These are phyloP conservation scores for Nebria ingens DNA, from an alignment of 1,140 invertebrate genomes.

Conservation along the genomic window DNA sequence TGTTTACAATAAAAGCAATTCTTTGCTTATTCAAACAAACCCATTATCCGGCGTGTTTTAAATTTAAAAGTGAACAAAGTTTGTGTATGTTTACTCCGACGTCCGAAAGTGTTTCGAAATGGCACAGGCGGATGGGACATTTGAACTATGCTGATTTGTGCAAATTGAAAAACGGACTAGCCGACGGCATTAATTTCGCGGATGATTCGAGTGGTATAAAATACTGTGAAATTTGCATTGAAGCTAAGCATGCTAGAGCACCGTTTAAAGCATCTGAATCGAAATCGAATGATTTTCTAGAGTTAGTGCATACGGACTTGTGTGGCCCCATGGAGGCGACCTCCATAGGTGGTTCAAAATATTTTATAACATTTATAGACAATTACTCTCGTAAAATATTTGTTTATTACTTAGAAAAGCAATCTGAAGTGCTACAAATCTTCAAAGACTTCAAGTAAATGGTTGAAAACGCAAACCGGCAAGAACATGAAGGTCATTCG, in stretches of 20 bases:
- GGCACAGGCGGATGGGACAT: conserved; percentile 21
- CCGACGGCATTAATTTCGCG: conserved; percentile 17
- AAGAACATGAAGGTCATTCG: conserved; percentile 24
- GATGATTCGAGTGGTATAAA: background rate
- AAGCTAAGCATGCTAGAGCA: conserved; percentile 16
- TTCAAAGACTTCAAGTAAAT: conserved; percentile 25
- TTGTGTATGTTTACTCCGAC: background rate
- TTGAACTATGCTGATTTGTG: conserved; percentile 18
- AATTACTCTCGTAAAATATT: conserved; percentile 31
- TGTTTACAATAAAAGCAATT: background rate
- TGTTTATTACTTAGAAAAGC: conserved; percentile 28
- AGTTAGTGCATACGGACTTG: conserved; percentile 31
- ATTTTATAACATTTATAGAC: conserved; percentile 34
- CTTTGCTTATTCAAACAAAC: background rate
- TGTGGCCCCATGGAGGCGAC: conserved; percentile 29
- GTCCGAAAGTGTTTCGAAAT: background rate
- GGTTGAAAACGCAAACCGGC: conserved; percentile 24
- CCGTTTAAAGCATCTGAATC: conserved; percentile 16
- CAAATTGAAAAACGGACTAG: conserved; percentile 18
- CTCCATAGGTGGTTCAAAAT: conserved; percentile 26
- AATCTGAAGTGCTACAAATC: conserved; percentile 23
- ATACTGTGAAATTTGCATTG: conserved; percentile 19
- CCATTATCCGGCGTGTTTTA: background rate
- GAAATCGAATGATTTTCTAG: conserved; percentile 13
- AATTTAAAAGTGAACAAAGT: background rate